A percentile compares a stretch with the other conserved stretches of the same genome.
These are phyloP conservation scores for Elymnias hypermnestra DNA, from an alignment of 1,140 invertebrate species.

Conservation along the genomic window DNA sequence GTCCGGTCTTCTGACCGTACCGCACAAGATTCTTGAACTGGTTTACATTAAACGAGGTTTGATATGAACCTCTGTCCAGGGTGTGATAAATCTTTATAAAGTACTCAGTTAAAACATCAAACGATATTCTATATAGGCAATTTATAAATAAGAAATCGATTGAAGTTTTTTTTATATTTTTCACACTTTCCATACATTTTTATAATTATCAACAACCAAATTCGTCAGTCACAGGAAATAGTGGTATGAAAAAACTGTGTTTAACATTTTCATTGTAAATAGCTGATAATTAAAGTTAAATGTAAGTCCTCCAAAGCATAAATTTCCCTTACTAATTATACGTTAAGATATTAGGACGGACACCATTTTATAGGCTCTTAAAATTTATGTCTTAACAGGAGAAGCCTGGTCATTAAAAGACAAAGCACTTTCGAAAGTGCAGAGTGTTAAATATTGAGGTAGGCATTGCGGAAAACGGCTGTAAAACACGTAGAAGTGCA, in stretches of 20 bases:
- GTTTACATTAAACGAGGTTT: slow-evolving; percentile 32
- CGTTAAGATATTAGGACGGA: background rate
- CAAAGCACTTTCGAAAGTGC: slow-evolving; percentile 19
- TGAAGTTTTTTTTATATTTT: no score
- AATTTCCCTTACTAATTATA: slow-evolving; percentile 1
- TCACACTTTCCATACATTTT: no score
- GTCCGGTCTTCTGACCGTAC: slow-evolving; percentile 36
- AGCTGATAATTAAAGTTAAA: no score
- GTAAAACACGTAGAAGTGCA: slow-evolving; percentile 11
- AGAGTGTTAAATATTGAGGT: slow-evolving; percentile 13
- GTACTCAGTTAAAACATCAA: no score
- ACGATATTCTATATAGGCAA: no score
- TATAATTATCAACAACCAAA: no score
- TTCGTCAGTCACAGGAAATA: no score
- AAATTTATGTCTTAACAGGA: slow-evolving; percentile 7
- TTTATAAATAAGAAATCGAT: no score
- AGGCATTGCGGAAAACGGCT: slow-evolving; percentile 3
- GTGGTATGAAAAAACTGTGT: no score
- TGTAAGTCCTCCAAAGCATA: slow-evolving; percentile 1
- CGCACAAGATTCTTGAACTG: slow-evolving; percentile 51
- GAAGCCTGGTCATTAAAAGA: slow-evolving; percentile 10
- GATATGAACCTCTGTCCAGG: slow-evolving; percentile 11
- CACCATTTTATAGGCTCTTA: slow-evolving; percentile 6
- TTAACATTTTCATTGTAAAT: no score
- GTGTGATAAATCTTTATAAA: no score